Evolutionary conservation across 2,888 invertebrate species (phyloP), one percentile per base, ranked within the genome.

Genomic region (Catocala sponsa): DNA sequence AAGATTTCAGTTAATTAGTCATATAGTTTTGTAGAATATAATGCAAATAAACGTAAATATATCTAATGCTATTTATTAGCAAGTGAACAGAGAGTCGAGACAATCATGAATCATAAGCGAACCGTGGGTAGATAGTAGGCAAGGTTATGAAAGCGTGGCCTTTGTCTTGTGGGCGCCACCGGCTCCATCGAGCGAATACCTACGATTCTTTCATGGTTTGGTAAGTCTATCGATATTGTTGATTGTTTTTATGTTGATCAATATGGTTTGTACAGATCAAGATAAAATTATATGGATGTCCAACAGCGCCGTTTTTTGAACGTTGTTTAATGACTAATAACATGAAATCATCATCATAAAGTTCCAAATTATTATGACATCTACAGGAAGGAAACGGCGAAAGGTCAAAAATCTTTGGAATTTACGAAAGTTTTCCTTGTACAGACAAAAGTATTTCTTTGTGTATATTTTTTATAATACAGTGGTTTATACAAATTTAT

Each of bases 121-220:
- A 52, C 65, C 67, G 80, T 77, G 80, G 76, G 78, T 78, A 80
- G 79, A 71, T 64, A 71, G 72, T 72, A 71, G 66, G 68, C 87
- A 87, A 87, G 87, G 87, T 82, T 86, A 82, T 70, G 86, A 87
- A 87, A 87, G 86, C 82, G 72, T 79, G 80, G 85, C 86, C 86
- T 87, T 85, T 86, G 85, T 84, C 78, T 81, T 69, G 75, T 78
- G 74, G 75, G 76, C 77, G 70, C 74, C 59, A 60, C 58, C 59
- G 68, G 72, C 78, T 57, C 50, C 50, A 62, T 38, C 62, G 62
- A 74, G 77, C 72, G 68, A 78, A 80, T 79, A 76, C 69, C 80
- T 79, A 75, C 60, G 61, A 75, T 78, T 74, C 68, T 72, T 75
- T 61, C 57, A 62, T 69, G 56, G 64, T 52, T 58, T 68, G 59